Evolutionary conservation across 2,888 invertebrate species (phyloP), one percentile per base, ranked within the genome.

Genomic region (Galeopsomyia nigrocyanea): DNA sequence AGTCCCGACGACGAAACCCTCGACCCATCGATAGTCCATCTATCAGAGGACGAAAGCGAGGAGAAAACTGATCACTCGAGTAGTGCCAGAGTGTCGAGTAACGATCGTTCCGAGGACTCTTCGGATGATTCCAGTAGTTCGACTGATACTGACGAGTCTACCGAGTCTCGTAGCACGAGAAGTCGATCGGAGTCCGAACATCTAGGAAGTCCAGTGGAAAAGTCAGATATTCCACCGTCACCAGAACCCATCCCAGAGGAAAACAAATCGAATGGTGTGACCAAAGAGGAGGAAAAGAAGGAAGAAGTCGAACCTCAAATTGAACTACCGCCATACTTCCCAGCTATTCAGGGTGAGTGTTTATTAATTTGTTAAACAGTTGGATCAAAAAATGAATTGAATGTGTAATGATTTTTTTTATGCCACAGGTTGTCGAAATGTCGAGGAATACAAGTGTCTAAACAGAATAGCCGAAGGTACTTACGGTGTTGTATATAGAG

Each of bases 381-480:
- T 39, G 7, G 7, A 39, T 7, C 13, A 39, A 26, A 26, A 26
- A 26, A 26, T 2, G 26, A 26, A 26, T n/a, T n/a, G n/a, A 5
- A 26, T 26, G 5, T 26, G 2, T 3, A 26, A 26, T 26, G 5
- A 26, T 26, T 26, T 26, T 3, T 26, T 26, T 26, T 26, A 5
- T 55, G 31, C 67, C 61, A 3, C 21, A 84, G 94, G 99, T 53
- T 99, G 99, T 88, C 92, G 99, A 63, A 97, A 96, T 77, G 99
- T 99, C 22, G 98, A 98, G 88, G 99, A 99, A 87, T 99, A 98
- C 87, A 95, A 97, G 84, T 98, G 98, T 86, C 89, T 99, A 68
- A 99, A 99, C 88, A 90, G 97, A 83, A 99, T 99, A 79, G 99
- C 99, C 87, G 99, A 99, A 88, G 99, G 99, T 74, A 99, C 99